Evolutionary conservation across 2,888 invertebrate species (phyloP).

Genomic region (Ichneumoninae sp.): DNA sequence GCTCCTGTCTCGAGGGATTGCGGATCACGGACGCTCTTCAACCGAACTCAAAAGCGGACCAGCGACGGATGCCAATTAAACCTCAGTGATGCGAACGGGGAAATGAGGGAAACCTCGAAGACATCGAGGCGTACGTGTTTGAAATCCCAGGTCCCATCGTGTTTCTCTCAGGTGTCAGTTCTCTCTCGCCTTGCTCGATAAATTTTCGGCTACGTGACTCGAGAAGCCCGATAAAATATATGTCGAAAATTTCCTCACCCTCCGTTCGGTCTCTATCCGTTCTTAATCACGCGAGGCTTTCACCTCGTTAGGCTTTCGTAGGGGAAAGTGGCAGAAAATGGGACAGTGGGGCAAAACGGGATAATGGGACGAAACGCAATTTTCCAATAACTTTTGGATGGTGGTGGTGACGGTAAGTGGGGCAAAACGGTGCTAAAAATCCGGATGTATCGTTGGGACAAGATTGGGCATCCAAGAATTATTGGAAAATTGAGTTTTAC

Average conservation of each 20-base stretch:
- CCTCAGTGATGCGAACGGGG: neutral
- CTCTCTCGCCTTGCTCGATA: neutral
- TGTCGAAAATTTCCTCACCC: neutral
- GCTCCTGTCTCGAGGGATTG: neutral
- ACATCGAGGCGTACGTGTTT: conserved; percentile 5
- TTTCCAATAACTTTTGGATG: no score
- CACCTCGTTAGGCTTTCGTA: no score
- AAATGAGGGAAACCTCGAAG: neutral
- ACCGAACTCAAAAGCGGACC: conserved; percentile 3
- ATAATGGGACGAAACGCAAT: no score
- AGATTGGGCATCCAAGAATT: no score
- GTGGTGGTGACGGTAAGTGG: no score
- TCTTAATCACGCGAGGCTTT: neutral
- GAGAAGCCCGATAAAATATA: neutral
- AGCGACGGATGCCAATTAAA: conserved; percentile 20
- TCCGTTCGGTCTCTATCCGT: neutral
- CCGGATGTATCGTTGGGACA: no score
- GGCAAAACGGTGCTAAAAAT: no score
- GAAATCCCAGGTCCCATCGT: neutral
- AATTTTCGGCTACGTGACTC: neutral
- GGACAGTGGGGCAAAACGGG: no score
- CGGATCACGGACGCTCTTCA: neutral
- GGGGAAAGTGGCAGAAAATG: no score
- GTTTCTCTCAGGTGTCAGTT: neutral
- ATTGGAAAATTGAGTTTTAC: no score